Conservation (phyloP, 2,797 vertebrate species). For the Staurois parvus region DNA sequence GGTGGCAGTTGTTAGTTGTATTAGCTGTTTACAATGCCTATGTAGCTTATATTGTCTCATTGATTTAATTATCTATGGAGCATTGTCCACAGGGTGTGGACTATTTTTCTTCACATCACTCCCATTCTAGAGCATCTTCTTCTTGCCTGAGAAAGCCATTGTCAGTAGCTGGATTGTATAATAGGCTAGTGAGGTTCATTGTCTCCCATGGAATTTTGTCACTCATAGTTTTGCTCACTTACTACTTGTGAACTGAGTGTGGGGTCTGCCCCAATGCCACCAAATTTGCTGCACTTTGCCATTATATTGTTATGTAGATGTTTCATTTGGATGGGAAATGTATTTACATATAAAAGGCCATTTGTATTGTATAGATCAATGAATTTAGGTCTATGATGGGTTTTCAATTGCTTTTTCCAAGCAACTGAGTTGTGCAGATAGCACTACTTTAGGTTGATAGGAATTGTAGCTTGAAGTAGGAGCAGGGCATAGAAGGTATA, state of each 20-base stretch:
- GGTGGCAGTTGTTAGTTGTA: neutral
- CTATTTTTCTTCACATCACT: slow-evolving; percentile 2
- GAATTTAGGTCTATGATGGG: neutral
- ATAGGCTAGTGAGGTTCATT: slow-evolving; percentile 24
- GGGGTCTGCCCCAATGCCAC: slow-evolving; percentile 38
- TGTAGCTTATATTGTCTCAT: neutral
- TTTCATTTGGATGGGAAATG: slow-evolving; percentile 39
- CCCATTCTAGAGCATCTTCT: neutral
- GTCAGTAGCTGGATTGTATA: slow-evolving; percentile 7
- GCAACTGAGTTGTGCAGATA: neutral
- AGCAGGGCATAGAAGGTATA: too few relatives aligned
- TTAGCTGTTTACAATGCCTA: neutral
- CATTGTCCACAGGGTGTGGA: neutral
- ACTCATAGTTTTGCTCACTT: slow-evolving; percentile 32
- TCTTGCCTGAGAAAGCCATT: slow-evolving; percentile 4
- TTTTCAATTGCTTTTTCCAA: neutral
- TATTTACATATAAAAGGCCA: neutral
- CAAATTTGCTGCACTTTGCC: slow-evolving; percentile 35
- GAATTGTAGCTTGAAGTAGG: too few relatives aligned
- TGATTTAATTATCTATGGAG: neutral
- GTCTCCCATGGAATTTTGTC: slow-evolving; percentile 22
- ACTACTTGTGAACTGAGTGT: slow-evolving; percentile 33
- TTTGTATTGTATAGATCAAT: slow-evolving; percentile 22
- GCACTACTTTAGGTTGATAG: neutral
- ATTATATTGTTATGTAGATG: slow-evolving; percentile 34